These are phyloP conservation scores for Gobio occitaniae DNA, from an alignment of 2,797 vertebrate species.

Conservation along the genomic window DNA sequence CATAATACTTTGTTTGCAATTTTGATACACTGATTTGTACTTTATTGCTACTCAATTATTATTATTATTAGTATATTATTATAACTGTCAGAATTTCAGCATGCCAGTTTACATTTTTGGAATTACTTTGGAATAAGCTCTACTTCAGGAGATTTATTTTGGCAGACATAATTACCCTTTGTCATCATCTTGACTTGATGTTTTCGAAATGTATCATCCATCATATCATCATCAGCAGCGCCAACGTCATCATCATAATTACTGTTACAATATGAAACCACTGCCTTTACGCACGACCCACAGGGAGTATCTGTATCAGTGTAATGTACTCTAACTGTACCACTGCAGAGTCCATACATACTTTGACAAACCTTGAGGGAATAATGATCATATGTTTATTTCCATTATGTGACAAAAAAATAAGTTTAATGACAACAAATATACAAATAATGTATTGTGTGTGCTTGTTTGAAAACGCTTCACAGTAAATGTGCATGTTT, in stretches of 20 bases:
- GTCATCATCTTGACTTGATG: constrained; percentile 20
- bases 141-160: constrained; percentile 11
- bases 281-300: not conserved
- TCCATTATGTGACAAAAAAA: not conserved
- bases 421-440: not conserved
- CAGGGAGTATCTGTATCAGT: not conserved
- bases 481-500: not conserved
- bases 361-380: not conserved
- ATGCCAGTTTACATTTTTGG: not conserved
- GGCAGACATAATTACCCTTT: not conserved
- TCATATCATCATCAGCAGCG: constrained; percentile 10
- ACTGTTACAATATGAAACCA: constrained; percentile 23
- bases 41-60: not conserved
- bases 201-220: constrained; percentile 22
- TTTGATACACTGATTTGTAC: not conserved
- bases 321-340: not conserved
- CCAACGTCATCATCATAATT: constrained; percentile 22
- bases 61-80: not conserved
- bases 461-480: not conserved
- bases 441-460: not conserved
- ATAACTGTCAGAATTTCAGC: not conserved
- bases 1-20: too few species aligned
- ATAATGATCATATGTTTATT: not conserved
- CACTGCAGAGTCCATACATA: not conserved
- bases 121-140: not conserved